Percentiles rank a stretch among this genome's conserved stretches.
Evolutionary conservation across 2,797 vertebrate genomes (phyloP).

Genomic region (Coluber constrictor): DNA sequence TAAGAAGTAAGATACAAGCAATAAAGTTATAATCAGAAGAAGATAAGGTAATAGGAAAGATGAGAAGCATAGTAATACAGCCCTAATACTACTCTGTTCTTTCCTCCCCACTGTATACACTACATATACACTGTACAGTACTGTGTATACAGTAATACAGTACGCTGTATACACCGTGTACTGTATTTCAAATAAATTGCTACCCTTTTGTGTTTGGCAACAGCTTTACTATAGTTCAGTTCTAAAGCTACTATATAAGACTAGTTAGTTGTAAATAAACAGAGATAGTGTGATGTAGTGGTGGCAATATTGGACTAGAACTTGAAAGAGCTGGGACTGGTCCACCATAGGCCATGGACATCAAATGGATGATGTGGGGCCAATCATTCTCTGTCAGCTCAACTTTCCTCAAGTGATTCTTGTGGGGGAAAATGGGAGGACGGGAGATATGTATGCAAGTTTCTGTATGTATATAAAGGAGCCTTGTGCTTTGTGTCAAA

Average conservation of each 20-base stretch:
- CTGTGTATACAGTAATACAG: no score
- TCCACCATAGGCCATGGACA: background rate
- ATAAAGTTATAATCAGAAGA: no score
- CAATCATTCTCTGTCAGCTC: background rate
- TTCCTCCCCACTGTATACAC: background rate
- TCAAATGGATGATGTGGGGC: background rate
- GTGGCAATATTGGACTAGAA: background rate
- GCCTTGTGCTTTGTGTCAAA: background rate
- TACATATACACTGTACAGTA: no score
- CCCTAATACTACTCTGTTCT: no score
- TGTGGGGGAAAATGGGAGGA: background rate
- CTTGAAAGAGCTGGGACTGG: background rate
- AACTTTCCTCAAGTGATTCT: background rate
- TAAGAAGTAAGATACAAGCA: no score
- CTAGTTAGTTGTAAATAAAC: background rate
- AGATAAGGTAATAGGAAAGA: no score
- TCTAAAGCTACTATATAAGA: background rate
- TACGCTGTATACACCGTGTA: background rate
- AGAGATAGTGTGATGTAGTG: background rate
- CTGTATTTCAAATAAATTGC: background rate
- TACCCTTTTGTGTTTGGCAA: background rate
- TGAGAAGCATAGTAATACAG: no score
- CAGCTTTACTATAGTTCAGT: background rate
- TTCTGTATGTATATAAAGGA: background rate
- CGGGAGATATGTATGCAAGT: background rate